A percentile compares a stretch with the other conserved stretches of the same genome.
Conservation (phyloP, 2,888 invertebrate species). For the Invenusta paracnida region DNA sequence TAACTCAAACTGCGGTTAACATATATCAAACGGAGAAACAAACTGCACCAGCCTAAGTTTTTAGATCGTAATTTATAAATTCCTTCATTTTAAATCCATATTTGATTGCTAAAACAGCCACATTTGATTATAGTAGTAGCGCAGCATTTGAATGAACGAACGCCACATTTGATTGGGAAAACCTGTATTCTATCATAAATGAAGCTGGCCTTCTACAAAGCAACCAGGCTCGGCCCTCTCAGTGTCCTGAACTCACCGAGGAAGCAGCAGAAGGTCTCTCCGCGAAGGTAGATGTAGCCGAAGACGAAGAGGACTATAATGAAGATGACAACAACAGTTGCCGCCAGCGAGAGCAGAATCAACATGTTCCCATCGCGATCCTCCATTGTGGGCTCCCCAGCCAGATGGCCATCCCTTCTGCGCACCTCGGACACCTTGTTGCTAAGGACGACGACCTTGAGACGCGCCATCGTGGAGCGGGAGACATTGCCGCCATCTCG, state of each 20-base stretch:
- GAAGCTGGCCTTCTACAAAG: no score
- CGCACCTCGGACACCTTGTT: background rate
- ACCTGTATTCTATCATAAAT: no score
- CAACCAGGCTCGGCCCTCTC: no score
- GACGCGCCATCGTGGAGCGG: background rate
- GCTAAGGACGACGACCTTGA: background rate
- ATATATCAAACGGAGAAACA: no score
- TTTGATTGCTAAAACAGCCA: no score
- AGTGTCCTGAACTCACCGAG: constrained; percentile 2
- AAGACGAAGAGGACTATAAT: background rate
- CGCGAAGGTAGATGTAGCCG: constrained; percentile 15
- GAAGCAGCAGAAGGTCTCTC: background rate
- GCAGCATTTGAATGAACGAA: no score
- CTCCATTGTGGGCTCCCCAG: background rate
- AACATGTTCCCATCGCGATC: background rate
- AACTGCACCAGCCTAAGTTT: no score
- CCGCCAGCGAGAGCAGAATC: background rate
- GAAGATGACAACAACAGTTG: background rate
- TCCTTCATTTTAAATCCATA: no score
- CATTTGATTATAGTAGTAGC: no score
- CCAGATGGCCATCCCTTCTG: background rate
- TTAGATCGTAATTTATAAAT: no score
- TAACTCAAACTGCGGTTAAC: no score
- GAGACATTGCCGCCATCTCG: constrained; percentile 1
- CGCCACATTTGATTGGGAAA: no score